Conservation (phyloP, 2,797 vertebrate species). For the Helostoma temminkii region DNA sequence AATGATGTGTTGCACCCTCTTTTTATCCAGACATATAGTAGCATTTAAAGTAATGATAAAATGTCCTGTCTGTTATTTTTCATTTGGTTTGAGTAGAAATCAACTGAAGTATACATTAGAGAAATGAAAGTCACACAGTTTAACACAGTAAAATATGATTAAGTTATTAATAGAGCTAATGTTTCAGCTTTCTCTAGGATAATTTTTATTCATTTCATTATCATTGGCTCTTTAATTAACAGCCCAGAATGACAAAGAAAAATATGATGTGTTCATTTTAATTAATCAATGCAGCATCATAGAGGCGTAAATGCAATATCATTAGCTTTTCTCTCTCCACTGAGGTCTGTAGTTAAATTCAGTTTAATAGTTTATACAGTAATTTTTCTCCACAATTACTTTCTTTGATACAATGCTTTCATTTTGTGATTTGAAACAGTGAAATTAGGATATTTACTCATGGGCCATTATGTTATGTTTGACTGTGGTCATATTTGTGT, state of each 20-base stretch:
- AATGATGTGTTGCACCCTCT: not conserved
- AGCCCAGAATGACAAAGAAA: slow-evolving; percentile 31
- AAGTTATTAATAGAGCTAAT: slow-evolving; percentile 19
- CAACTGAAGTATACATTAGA: not conserved
- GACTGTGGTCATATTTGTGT: slow-evolving; percentile 19
- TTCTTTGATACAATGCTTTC: not conserved
- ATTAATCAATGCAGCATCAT: slow-evolving; percentile 34
- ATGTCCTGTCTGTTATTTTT: slow-evolving; percentile 2
- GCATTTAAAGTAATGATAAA: not conserved
- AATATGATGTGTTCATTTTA: slow-evolving; percentile 29
- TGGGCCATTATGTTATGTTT: slow-evolving; percentile 17
- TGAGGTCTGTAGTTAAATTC: slow-evolving; percentile 11
- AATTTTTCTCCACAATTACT: not conserved
- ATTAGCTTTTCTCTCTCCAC: slow-evolving; percentile 25
- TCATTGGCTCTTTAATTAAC: slow-evolving; percentile 44
- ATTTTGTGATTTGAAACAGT: slow-evolving; percentile 3
- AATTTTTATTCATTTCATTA: slow-evolving; percentile 32
- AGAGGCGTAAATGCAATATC: slow-evolving; percentile 20
- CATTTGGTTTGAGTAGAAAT: not conserved
- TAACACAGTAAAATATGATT: slow-evolving; percentile 30
- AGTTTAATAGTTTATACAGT: slow-evolving; percentile 17
- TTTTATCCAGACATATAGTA: not conserved
- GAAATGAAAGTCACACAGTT: slow-evolving; percentile 34
- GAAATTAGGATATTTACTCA: slow-evolving; percentile 5
- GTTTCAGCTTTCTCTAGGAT: slow-evolving; percentile 22